Percentiles rank a stretch among this genome's conserved stretches.
phyloP scores from a whole-genome alignment of 2,113 vertebrate genomes.

The Hyla sarda region DNA sequence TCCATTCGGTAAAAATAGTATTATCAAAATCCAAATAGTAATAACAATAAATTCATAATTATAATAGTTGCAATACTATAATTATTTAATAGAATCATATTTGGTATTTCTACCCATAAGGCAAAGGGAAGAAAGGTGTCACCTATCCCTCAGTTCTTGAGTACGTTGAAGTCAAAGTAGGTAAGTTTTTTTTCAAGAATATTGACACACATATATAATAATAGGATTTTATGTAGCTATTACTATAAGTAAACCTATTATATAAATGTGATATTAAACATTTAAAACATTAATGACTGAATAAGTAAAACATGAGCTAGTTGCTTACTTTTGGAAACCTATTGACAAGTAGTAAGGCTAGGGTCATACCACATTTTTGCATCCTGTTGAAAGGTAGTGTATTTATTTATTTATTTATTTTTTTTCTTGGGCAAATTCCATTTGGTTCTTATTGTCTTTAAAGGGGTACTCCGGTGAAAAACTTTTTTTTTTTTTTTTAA shows the following conservation, averaged over 20 bases:
- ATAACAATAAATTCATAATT: background rate
- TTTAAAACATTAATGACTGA: background rate
- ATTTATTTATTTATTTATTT: no score
- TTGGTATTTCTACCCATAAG: conserved; percentile 74
- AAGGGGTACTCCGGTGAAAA: no score
- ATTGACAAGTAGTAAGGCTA: no score
- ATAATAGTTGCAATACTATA: background rate
- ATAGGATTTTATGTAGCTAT: background rate
- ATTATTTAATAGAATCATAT: conserved; percentile 52
- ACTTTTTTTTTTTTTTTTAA: no score
- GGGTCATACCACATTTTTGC: no score
- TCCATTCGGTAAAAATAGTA: background rate
- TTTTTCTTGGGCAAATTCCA: no score
- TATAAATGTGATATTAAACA: background rate
- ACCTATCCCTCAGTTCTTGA: conserved; percentile 88
- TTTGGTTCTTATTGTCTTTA: no score
- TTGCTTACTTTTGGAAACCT: no score
- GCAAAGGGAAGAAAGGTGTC: conserved; percentile 89
- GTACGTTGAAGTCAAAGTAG: conserved; percentile 81
- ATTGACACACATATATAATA: background rate
- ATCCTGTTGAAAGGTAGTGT: no score
- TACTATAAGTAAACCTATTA: background rate
- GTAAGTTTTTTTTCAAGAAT: conserved; percentile 71
- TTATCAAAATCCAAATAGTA: background rate
- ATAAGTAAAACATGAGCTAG: no score